Evolutionary conservation across 23 tunicate species (phyloP), one percentile per base, ranked within the genome.

Genomic region (Halocynthia roretzi): DNA sequence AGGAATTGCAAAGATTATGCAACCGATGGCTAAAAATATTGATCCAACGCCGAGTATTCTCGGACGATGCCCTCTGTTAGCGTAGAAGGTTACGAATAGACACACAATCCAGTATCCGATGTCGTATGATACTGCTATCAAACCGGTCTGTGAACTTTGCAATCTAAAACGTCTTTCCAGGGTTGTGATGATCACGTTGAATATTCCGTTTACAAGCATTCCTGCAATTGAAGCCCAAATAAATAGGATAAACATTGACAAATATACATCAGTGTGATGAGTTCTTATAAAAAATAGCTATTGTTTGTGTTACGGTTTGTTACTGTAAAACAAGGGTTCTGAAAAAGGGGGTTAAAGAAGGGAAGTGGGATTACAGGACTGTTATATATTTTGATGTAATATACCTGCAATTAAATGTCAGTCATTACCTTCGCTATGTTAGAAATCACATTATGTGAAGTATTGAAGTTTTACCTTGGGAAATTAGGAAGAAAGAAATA

Each of bases 81-180:
- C 81, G 72, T 84, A 85, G 77, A 78, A 88, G 5, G 99, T 88
- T 19, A 95, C 99, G 73, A 88, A 95, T 77, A 95, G 61, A 10
- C 87, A 77, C 15, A 86, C 55, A 54, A 85, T 21, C 57, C 89
- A 85, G 70, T 88, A 95, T 17, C 86, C 99, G 54, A 95, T 95
- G 71, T 95, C 99, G 80, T 95, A 95, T 6, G 97, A 87, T 54
- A 80, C 81, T 12, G 93, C 87, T 50, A 95, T 80, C 5, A 95
- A 70, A 8, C 99, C 96, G 55, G 96, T 88, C 71, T 88, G 90
- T 21, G 91, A 88, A 19, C 91, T 84, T 50, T 52, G 67, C 40
- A 95, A 78, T 18, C 99, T 91, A 60, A 95, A 95, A 54, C 99
- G 80, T 63, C 85, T 66, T 60, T 95, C 99, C 67, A 95, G 63